These are phyloP conservation scores for Hydrolagus affinis DNA, from an alignment of 2,113 vertebrate genomes.

Conservation along the genomic window DNA sequence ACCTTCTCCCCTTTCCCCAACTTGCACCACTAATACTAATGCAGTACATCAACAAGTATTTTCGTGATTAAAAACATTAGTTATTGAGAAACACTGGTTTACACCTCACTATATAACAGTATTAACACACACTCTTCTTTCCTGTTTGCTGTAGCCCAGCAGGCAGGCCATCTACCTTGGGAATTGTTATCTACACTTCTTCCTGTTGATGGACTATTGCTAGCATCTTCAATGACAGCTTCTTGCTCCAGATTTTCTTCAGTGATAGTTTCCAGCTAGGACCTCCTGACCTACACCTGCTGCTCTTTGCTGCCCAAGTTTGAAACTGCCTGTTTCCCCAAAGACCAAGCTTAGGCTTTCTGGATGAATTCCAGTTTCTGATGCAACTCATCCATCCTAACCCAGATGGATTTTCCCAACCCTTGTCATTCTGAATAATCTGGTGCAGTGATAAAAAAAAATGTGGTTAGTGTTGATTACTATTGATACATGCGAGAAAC, in stretches of 20 bases:
- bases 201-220: slow-evolving; percentile 11
- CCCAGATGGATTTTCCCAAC: slow-evolving; percentile 9
- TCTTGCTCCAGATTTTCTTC: slow-evolving; percentile 3
- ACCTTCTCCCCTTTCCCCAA: too few relatives aligned
- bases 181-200: neutral
- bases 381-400: neutral
- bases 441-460: neutral
- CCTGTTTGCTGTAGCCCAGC: neutral
- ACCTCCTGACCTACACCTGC: slow-evolving; percentile 20
- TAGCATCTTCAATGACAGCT: slow-evolving; percentile 5
- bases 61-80: too few relatives aligned
- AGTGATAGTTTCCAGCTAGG: neutral
- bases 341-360: slow-evolving; percentile 18
- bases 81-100: too few relatives aligned
- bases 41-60: too few relatives aligned
- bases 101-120: neutral
- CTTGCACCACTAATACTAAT: too few relatives aligned
- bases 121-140: neutral
- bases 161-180: neutral
- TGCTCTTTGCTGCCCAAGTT: neutral
- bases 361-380: neutral
- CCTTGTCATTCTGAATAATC: neutral
- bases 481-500: too few relatives aligned
- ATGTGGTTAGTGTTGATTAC: neutral
- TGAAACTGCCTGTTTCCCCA: slow-evolving; percentile 18